phyloP scores from a whole-genome alignment of 2,888 invertebrate genomes.

The Axea sp. region DNA sequence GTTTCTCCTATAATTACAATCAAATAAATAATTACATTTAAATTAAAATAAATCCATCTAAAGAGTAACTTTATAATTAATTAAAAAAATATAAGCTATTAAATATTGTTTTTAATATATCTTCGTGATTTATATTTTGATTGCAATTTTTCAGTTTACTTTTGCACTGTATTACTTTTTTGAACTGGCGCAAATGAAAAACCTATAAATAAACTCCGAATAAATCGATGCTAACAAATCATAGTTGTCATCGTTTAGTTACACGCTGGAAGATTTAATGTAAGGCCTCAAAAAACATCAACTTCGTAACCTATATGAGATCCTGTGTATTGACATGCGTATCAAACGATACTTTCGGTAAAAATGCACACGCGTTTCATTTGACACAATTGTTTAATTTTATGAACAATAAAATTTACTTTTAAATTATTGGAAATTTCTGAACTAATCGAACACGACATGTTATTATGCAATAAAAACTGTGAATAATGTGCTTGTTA shows the following conservation, averaged over 20 bases:
- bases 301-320: constrained; percentile 8
- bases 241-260: neutral
- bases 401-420: no score
- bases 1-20: no score
- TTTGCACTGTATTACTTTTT: neutral
- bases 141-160: neutral
- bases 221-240: neutral
- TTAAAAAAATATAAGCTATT: no score
- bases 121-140: no score
- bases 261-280: neutral
- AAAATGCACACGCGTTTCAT: neutral
- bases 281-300: constrained; percentile 1
- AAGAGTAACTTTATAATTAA: no score
- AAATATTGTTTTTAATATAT: no score
- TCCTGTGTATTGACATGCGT: neutral
- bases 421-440: neutral
- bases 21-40: no score
- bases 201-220: neutral
- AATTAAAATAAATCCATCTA: no score
- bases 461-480: constrained; percentile 6
- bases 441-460: constrained; percentile 1
- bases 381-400: constrained; percentile 4
- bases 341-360: constrained; percentile 3
- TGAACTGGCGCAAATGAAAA: neutral
- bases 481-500: constrained; percentile 9